Base-by-base conservation (phyloP, 2,888 invertebrate genomes). In the Lasioglossum zephyrum region DNA sequence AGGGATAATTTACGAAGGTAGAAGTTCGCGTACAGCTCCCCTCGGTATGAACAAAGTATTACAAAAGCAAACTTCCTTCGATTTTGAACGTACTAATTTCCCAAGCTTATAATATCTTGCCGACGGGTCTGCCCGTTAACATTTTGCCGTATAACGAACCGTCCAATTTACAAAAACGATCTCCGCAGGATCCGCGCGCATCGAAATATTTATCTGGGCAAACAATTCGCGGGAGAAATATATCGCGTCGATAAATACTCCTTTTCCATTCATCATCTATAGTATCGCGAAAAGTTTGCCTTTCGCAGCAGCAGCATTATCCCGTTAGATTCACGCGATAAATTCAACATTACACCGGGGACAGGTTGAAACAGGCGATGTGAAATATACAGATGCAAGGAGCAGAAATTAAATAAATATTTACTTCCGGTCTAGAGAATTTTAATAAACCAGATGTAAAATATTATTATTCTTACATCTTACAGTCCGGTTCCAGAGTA, bases 331-430 rank as follows among this genome's bases (percentile, higher is more conserved):
- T 63, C 16, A 16, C 31, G 53, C 53, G 44, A 63, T 63, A 66
- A 82, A 70, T 83, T 69, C 57, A 74, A 57, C 60, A 60, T 63
- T 63, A 63, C 63, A 63, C 63, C 31, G 63, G 31, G 63, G 63
- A n/a, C n/a, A 57, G 53, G 39, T n/a, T 41, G 57, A 57, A 31
- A 47, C 63, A 31, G 60, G n/a, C 63, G 63, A 63, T 63, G 31
- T 2, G 63, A 63, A 31, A 31, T 63, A 31, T 63, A 16, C 53
- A 53, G 53, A 1, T 9, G 9, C 22, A 53, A n/a, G 53, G 22
- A n/a, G 9, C 53, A 53, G 53, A 9, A 53, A 9, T 53, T n/a
- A 53, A n/a, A 53, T 53, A 53, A n/a, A 53, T 8, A 53, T 53
- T 53, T 53, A n/a, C n/a, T n/a, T 53, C n/a, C 22, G 9, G 3